Base-by-base conservation (phyloP, 2,888 invertebrate species). In the Pseudoips prasinana region DNA sequence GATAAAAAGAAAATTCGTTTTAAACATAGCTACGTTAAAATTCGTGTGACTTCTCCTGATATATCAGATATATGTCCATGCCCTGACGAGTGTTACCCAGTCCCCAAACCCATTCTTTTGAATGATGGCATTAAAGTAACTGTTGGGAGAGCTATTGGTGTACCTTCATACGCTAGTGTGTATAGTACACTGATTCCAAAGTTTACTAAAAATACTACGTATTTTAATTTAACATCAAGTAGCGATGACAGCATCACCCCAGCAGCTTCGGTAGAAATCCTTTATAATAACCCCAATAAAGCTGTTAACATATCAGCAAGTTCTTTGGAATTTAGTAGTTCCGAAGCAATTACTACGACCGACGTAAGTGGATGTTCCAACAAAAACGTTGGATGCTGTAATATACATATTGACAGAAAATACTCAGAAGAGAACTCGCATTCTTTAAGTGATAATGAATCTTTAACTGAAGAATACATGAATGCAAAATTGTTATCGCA, bases 1-100 rank as follows among this genome's bases (percentile, higher is more conserved):
- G 77, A 78, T 36, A 77, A 70, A 44, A 81, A 80, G 41, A 81
- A 80, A 68, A 79, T 81, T 24, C 62, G 67, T 58, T 82, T 82
- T 47, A 81, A 80, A 47, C 77, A 81, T 19, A 81, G 82, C 46
- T 81, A 79, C 20, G 68, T 81, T 0, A 80, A 81, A 57, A 81
- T 82, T 39, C 64, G 65, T 58, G 79, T 81, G 0, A 79, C 78
- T 5, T 78, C 80, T 8, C 81, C 82, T 6, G 80, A 81, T 30
- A 72, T 80, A 49, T 76, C 80, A 2, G 72, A 76, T 1, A 34
- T 78, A 8, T 79, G 78, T 25, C 64, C 73, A 2, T 78, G 80
- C 39, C 78, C 78, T 8, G 56, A 76, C 1, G 78, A 80, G 53
- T 81, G 81, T 42, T 10, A 78, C 11, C 76, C 78, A 17, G 68